phyloP scores from a whole-genome alignment of 2,113 vertebrate species.

The Spheniscus mendiculus region DNA sequence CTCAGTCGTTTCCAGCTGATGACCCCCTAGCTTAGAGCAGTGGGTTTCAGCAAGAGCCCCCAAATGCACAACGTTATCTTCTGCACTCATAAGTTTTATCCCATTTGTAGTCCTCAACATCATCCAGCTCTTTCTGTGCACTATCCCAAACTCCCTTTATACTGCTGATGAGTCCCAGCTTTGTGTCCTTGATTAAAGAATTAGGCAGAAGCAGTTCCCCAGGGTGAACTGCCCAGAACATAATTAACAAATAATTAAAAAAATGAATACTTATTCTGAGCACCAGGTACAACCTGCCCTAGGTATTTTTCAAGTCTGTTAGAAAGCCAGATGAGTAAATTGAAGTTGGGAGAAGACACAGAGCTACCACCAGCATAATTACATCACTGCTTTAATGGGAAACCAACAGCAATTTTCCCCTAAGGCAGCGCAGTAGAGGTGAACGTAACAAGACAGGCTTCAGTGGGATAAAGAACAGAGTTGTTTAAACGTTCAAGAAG shows the following conservation, averaged over 20 bases:
- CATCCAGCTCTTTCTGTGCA: background rate
- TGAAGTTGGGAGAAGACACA: background rate
- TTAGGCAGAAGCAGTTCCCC: background rate
- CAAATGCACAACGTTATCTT: background rate
- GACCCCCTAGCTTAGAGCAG: background rate
- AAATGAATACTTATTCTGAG: background rate
- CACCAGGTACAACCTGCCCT: background rate
- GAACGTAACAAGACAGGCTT: background rate
- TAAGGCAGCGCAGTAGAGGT: background rate
- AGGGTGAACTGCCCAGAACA: background rate
- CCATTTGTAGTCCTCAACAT: background rate
- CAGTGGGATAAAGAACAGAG: background rate
- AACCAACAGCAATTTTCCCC: background rate
- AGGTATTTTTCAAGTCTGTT: background rate
- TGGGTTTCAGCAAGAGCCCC: fast-evolving
- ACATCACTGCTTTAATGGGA: background rate
- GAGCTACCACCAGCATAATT: background rate
- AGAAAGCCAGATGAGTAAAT: background rate
- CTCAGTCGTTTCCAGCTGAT: background rate
- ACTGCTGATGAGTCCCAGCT: background rate
- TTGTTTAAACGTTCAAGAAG: background rate
- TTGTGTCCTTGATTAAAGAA: background rate
- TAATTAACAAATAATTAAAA: background rate
- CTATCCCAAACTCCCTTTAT: background rate
- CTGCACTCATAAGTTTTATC: background rate